Percentiles rank a stretch among this genome's conserved stretches.
These are phyloP conservation scores for Zygothrica quintamaculata DNA, from an alignment of 2,888 invertebrate genomes.

Conservation along the genomic window DNA sequence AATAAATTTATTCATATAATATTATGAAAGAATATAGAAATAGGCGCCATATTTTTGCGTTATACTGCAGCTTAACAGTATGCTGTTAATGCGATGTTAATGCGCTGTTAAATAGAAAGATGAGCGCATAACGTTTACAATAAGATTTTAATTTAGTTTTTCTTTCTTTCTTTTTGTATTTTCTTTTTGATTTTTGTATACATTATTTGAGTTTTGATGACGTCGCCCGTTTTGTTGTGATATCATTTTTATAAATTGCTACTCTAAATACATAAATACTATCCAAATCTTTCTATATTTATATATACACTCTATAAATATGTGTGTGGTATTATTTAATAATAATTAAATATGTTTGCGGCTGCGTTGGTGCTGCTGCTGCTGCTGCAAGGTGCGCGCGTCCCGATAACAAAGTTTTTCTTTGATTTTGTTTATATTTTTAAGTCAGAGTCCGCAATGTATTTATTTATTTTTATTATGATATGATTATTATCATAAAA, in stretches of 20 bases:
- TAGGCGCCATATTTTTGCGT: conserved; percentile 7
- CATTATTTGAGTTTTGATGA: conserved; percentile 23
- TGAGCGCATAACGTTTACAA: too few relatives aligned
- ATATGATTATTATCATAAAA: too few relatives aligned
- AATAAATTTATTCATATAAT: too few relatives aligned
- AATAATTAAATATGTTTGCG: conserved; percentile 16
- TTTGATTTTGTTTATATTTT: neutral
- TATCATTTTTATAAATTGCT: conserved; percentile 56
- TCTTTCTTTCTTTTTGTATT: too few relatives aligned
- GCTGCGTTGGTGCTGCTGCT: too few relatives aligned
- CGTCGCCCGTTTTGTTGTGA: conserved; percentile 35
- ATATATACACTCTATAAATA: neutral
- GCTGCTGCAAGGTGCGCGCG: neutral
- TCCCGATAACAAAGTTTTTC: neutral
- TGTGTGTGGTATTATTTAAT: neutral
- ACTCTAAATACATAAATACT: conserved; percentile 18
- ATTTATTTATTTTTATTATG: too few relatives aligned
- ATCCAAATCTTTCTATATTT: neutral
- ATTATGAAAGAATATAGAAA: too few relatives aligned
- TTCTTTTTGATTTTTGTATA: conserved; percentile 1
- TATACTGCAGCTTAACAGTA: conserved; percentile 9
- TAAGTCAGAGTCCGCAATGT: too few relatives aligned
- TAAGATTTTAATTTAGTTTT: too few relatives aligned
- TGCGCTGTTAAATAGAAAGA: too few relatives aligned
- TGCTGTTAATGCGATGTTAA: neutral